These are phyloP conservation scores for Galeopterus variegatus DNA, from an alignment of 2,113 vertebrate species.

Conservation along the genomic window DNA sequence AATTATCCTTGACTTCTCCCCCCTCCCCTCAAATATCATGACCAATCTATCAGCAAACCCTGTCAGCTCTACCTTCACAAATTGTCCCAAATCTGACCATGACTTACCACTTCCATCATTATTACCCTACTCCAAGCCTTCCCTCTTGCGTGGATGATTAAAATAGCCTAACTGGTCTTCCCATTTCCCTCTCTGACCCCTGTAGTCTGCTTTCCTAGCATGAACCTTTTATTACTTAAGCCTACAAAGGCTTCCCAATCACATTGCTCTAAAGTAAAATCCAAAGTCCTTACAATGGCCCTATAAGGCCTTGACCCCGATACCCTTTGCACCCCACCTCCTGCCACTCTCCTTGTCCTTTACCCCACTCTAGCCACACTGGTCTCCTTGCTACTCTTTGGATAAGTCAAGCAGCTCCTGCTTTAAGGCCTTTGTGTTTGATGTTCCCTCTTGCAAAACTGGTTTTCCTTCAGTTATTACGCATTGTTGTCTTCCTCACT, in stretches of 20 bases:
- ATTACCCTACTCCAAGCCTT: not conserved
- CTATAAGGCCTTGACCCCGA: fast-evolving
- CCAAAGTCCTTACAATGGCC: not conserved
- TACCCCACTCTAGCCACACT: fast-evolving
- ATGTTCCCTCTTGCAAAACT: not conserved
- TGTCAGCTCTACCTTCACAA: slow-evolving; percentile 16
- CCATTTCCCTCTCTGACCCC: not conserved
- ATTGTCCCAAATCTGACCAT: not conserved
- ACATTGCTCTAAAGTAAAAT: not conserved
- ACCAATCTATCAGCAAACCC: not conserved
- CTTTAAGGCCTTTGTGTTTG: not conserved
- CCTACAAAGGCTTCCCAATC: not conserved
- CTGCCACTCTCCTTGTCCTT: not conserved
- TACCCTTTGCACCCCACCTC: not conserved
- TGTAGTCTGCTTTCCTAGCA: not conserved
- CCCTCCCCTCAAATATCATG: not conserved
- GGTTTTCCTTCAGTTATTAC: not conserved
- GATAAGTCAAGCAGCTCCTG: not conserved
- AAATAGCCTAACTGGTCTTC: not conserved
- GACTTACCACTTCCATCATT: not conserved
- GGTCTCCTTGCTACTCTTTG: not conserved
- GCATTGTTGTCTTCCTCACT: not conserved
- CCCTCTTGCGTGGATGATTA: not conserved
- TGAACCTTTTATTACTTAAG: not conserved
- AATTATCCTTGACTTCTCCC: not conserved